Conservation (phyloP, 2,113 vertebrate species). For the Gasterosteus aculeatus region DNA sequence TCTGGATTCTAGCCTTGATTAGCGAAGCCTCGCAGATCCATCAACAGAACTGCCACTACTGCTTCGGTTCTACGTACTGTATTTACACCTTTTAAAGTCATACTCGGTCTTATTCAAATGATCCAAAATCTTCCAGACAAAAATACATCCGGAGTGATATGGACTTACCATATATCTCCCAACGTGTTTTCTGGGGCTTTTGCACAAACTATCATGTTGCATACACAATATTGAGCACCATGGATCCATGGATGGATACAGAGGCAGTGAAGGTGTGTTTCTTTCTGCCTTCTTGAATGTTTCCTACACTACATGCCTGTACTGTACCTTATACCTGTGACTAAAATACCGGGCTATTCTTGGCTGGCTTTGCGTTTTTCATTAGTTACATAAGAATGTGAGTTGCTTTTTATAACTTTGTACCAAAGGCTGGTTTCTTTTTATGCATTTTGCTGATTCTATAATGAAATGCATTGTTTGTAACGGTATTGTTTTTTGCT, state of each 20-base stretch:
- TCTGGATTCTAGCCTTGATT: slow-evolving; percentile 64
- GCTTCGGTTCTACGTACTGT: slow-evolving; percentile 17
- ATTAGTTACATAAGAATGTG: slow-evolving; percentile 29
- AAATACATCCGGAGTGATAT: slow-evolving; percentile 31
- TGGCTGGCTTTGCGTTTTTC: slow-evolving; percentile 40
- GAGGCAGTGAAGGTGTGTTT: slow-evolving; percentile 12
- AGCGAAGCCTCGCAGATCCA: slow-evolving; percentile 60
- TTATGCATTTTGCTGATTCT: slow-evolving; percentile 34
- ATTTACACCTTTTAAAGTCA: slow-evolving; percentile 38
- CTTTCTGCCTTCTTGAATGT: slow-evolving; percentile 81
- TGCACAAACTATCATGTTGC: slow-evolving; percentile 36
- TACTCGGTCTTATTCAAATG: slow-evolving; percentile 14
- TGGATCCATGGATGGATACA: slow-evolving; percentile 8
- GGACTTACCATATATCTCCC: slow-evolving; percentile 18
- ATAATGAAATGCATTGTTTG: slow-evolving; percentile 36
- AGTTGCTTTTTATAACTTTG: slow-evolving; percentile 55
- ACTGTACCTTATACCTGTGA: slow-evolving; percentile 74
- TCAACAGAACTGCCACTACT: slow-evolving; percentile 16
- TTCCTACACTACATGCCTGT: slow-evolving; percentile 68
- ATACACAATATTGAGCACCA: slow-evolving; percentile 30
- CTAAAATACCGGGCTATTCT: slow-evolving; percentile 36
- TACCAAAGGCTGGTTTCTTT: slow-evolving; percentile 72
- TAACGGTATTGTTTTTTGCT: slow-evolving; percentile 30
- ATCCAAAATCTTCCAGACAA: slow-evolving; percentile 28
- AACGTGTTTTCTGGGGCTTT: slow-evolving; percentile 31